phyloP scores from a whole-genome alignment of 2,888 invertebrate genomes.

The Athripsodes cinereus region DNA sequence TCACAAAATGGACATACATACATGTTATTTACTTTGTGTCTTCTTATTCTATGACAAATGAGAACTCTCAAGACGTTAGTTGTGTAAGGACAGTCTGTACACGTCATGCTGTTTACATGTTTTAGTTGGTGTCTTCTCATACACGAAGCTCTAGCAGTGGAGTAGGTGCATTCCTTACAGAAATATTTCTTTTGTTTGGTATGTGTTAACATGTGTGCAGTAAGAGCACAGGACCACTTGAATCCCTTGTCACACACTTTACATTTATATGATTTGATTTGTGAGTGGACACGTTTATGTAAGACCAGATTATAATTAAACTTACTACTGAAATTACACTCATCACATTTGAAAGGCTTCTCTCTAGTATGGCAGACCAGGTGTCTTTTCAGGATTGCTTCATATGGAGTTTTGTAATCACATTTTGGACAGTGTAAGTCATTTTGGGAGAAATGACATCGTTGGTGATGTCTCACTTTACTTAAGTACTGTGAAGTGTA shows the following conservation, averaged over 20 bases:
- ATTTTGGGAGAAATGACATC: background rate
- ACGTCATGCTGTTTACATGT: background rate
- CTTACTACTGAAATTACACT: background rate
- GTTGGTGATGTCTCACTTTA: background rate
- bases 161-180: background rate
- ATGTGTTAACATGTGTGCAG: conserved; percentile 2
- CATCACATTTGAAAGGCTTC: conserved; percentile 4
- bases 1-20: background rate
- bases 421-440: background rate
- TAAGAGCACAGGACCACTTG: background rate
- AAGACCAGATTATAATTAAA: background rate
- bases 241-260: background rate
- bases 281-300: background rate
- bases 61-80: background rate
- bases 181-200: background rate
- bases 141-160: too few relatives aligned
- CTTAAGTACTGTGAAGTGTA: background rate
- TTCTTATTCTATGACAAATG: background rate
- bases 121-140: background rate
- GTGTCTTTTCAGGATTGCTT: background rate
- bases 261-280: background rate
- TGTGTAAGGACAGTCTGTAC: background rate
- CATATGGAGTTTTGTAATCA: conserved; percentile 1
- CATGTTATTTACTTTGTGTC: background rate
- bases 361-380: conserved; percentile 1